phyloP scores from a whole-genome alignment of 2,888 invertebrate species.

The Conomelus anceps region DNA sequence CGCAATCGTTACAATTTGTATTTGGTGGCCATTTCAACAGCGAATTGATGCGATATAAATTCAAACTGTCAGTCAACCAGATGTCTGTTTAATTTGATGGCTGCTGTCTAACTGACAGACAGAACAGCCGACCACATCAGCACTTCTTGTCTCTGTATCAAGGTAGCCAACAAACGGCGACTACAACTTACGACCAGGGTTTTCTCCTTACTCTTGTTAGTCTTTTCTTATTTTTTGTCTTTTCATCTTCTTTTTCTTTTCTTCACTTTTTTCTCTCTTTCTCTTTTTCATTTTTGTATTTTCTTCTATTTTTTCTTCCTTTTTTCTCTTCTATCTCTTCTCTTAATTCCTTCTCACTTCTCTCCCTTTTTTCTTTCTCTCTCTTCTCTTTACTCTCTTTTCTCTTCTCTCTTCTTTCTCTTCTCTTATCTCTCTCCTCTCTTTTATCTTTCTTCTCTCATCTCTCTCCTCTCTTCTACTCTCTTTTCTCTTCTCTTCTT shows the following conservation, averaged over 20 bases:
- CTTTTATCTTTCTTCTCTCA: background rate
- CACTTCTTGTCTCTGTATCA: constrained; percentile 1
- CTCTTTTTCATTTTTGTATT: background rate
- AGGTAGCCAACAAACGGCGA: background rate
- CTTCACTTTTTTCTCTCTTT: background rate
- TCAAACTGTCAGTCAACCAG: background rate
- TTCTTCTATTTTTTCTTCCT: background rate
- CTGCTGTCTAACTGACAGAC: background rate
- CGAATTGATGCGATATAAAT: background rate
- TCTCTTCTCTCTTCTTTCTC: background rate
- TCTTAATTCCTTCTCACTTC: background rate
- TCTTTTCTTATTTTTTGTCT: background rate
- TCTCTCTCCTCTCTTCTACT: background rate
- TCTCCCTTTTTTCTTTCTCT: background rate
- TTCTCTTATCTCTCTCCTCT: background rate
- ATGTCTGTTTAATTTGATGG: constrained; percentile 1
- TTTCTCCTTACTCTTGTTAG: too few relatives aligned
- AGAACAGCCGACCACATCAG: background rate
- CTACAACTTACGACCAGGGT: background rate
- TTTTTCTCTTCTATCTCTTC: background rate
- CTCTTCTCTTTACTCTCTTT: background rate
- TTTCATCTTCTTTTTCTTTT: background rate
- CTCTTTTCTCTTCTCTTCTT: background rate
- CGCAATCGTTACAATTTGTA: background rate
- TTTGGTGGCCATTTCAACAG: background rate